Percentiles rank a stretch among this genome's conserved stretches.
These are phyloP conservation scores for Cyprinodon tularosa DNA, from an alignment of 2,113 vertebrate species.

Conservation along the genomic window DNA sequence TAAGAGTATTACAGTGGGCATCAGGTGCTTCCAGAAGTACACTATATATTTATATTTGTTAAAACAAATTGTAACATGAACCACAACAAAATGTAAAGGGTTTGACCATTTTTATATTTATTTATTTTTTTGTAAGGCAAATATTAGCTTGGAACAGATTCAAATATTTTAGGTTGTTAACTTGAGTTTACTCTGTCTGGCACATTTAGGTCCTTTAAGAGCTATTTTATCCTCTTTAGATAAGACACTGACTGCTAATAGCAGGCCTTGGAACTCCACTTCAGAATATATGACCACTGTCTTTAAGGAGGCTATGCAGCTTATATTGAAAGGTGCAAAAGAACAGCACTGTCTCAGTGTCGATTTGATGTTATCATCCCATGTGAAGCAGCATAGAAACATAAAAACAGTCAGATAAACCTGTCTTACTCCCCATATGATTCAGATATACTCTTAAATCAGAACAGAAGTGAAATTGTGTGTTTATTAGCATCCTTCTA, in stretches of 20 bases:
- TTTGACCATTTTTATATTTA: background rate
- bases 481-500: background rate
- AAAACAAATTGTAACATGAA: background rate
- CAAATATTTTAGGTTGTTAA: background rate
- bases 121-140: background rate
- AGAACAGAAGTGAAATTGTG: background rate
- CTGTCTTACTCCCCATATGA: background rate
- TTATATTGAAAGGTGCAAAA: background rate
- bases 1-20: too few species aligned
- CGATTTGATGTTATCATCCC: background rate
- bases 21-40: too few species aligned
- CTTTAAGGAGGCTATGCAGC: background rate
- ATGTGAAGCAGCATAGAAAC: background rate
- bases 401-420: slow-evolving; percentile 1
- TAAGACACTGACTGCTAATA: background rate
- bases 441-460: background rate
- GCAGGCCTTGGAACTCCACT: background rate
- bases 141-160: too few species aligned
- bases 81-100: background rate
- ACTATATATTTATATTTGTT: background rate
- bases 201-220: background rate
- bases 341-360: background rate
- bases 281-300: background rate
- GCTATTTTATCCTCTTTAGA: background rate
- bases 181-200: background rate